phyloP scores from a whole-genome alignment of 2,888 invertebrate genomes.

The Protodeltote pygarga region DNA sequence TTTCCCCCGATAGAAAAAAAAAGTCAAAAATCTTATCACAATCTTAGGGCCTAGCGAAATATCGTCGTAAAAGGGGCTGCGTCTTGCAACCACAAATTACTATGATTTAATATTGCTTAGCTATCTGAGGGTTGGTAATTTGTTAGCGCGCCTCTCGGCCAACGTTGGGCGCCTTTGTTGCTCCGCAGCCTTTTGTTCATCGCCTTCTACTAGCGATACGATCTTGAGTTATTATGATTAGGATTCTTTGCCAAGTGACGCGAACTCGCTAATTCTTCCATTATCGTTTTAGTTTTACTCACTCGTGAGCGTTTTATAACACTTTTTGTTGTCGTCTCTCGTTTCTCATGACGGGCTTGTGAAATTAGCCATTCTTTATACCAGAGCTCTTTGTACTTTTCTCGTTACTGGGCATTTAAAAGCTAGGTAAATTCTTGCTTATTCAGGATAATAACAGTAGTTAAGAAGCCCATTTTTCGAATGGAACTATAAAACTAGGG shows the following conservation, averaged over 20 bases:
- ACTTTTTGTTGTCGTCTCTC: conserved; percentile 50
- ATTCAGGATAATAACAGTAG: not conserved
- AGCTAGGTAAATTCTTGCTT: conserved; percentile 3
- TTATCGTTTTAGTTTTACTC: conserved; percentile 77
- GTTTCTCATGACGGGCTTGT: conserved; percentile 27
- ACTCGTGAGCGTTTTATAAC: conserved; percentile 58
- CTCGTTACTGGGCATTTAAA: conserved; percentile 5
- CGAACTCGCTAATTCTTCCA: conserved; percentile 80
- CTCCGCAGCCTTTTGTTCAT: conserved; percentile 83
- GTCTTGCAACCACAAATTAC: conserved; percentile 84
- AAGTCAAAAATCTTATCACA: conserved; percentile 61
- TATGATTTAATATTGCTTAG: conserved; percentile 87
- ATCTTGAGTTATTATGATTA: conserved; percentile 87
- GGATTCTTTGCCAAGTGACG: conserved; percentile 85
- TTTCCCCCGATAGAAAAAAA: conserved; percentile 60
- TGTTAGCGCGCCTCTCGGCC: conserved; percentile 80
- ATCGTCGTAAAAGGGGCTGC: conserved; percentile 73
- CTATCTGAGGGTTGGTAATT: conserved; percentile 85
- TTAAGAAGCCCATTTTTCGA: not conserved
- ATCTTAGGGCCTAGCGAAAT: conserved; percentile 66
- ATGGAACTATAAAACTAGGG: not conserved
- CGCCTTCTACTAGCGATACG: conserved; percentile 80
- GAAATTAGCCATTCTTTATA: conserved; percentile 37
- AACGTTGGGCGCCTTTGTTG: conserved; percentile 83
- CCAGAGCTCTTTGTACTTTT: conserved; percentile 20